Evolutionary conservation across 2,888 invertebrate species (phyloP), one percentile per base, ranked within the genome.

Genomic region (Ochropleura plecta): DNA sequence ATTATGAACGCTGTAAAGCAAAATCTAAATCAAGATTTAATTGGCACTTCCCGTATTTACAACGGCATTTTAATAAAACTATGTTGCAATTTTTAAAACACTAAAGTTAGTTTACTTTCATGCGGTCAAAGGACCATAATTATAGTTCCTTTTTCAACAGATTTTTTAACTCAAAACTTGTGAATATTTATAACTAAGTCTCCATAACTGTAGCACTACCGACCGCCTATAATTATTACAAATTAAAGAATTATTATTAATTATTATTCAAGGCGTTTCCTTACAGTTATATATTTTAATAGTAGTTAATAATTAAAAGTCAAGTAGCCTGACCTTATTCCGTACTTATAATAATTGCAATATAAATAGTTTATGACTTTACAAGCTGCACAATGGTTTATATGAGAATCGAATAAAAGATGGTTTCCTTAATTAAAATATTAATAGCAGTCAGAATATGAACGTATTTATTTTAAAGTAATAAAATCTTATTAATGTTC

Each of bases 241-340:
- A 90, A 91, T 93, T 91, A 90, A 90, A 83, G 82, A 86, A 74
- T 79, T 65, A 69, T 75, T 80, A 68, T 44, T 78, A 68, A 79
- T 78, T 68, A 79, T 80, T 75, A 75, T 87, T 89, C 92, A 91
- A 91, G 92, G 90, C 90, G 88, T 93, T 94, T 93, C 93, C 94
- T 92, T 90, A 89, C 90, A 86, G 87, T 92, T 91, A 92, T 91
- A 92, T 91, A 86, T 90, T 91, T 92, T 92, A 93, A 92, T 92
- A 87, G 88, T 89, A 88, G 81, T 92, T 91, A 91, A 93, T 92
- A 92, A 93, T 93, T 93, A 91, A 89, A 87, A 89, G 86, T 86
- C 83, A 90, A 91, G 88, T 89, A 89, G 89, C 73, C 77, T 89
- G 91, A 90, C 92, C 92, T 93, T 92, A 89, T 89, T 87, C 80